These are phyloP conservation scores for Carlito syrichta DNA, from an alignment of 2,113 vertebrate species.

Conservation along the genomic window DNA sequence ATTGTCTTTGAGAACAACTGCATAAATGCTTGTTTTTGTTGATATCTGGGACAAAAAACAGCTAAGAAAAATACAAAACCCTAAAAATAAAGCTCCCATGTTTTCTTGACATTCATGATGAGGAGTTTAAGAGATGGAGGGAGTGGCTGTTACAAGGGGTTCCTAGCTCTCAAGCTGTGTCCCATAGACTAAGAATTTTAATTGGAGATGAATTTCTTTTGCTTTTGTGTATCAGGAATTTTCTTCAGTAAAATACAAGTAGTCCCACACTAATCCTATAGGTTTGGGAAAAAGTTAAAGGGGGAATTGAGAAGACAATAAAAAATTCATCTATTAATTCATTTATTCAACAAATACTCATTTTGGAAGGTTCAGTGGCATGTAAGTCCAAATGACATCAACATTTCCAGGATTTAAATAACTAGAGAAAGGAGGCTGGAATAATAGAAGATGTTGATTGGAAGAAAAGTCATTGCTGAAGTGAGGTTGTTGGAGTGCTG, in stretches of 20 bases:
- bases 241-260: background rate
- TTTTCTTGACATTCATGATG: background rate
- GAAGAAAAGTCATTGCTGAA: background rate
- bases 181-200: background rate
- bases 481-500: background rate
- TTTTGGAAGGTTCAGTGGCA: background rate
- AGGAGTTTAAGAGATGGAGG: background rate
- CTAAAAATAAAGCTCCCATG: background rate
- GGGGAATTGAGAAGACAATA: background rate
- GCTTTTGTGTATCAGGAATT: background rate
- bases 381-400: background rate
- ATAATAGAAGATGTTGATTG: background rate
- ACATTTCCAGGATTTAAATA: background rate
- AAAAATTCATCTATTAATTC: background rate
- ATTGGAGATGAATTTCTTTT: background rate
- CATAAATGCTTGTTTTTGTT: background rate
- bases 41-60: background rate
- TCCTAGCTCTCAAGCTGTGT: background rate
- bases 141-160: background rate
- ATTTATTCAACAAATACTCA: background rate
- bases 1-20: background rate
- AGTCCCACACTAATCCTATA: background rate
- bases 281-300: background rate
- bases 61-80: background rate
- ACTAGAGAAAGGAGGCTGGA: background rate